Evolutionary conservation across 2,113 vertebrate genomes (phyloP), one percentile per base, ranked within the genome.

Genomic region (Calidris pugnax): DNA sequence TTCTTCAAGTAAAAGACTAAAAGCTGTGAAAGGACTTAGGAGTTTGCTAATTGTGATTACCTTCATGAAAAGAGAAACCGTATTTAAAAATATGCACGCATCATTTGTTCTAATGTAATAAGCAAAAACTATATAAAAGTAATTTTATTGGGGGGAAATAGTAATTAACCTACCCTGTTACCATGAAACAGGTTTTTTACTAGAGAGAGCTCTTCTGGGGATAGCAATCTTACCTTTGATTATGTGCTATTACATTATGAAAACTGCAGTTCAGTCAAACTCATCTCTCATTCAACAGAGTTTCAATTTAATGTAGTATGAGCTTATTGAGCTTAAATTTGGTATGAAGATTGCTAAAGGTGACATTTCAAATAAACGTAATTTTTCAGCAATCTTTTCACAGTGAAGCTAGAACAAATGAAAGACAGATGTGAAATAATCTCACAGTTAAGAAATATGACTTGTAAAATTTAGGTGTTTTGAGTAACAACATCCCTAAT

Each of bases 321-420:
- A 95, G 37, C 50, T 91, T 59, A 87, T 71, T 92, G 92, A 79
- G 32, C 77, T 94, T 95, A 55, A 83, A 68, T 16, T 64, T 63
- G 55, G 56, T 64, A 4, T 43, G 84, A 93, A 73, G 90, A 79
- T 96, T 92, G 82, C 57, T 74, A 84, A 81, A 92, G 93, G 59
- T 97, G 96, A 73, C 72, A 85, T 95, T 97, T 97, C 81, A 85
- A 94, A 96, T 59, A 94, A 95, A 82, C 59, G 35, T 35, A n/a
- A 41, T 47, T 89, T 92, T 95, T 77, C 66, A 68, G 76, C 94
- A 86, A 63, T 13, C 48, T 33, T 82, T 37, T 79, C 55, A 39
- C 69, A 69, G 62, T 30, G 15, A n/a, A 67, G 27, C 41, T 71
- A 43, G 48, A 93, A 88, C 63, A 85, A 79, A n/a, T 81, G 68